Conservation (phyloP, 1,140 invertebrate species). For the Drosophila pallidifrons region DNA sequence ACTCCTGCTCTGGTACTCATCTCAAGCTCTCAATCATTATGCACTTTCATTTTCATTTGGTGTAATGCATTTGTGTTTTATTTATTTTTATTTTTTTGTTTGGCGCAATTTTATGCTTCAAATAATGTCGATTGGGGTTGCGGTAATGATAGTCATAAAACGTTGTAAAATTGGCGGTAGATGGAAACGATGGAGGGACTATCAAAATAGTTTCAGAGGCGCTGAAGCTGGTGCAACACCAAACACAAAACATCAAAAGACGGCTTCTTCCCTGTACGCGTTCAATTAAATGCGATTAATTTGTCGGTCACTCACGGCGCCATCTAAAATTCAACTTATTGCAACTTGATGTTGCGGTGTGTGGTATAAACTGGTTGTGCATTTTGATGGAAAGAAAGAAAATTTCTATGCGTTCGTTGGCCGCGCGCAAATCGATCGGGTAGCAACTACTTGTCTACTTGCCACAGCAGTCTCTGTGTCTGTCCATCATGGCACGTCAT, state of each 20-base stretch:
- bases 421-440: slow-evolving; percentile 37
- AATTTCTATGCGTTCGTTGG: slow-evolving; percentile 82
- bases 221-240: neutral
- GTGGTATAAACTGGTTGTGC: slow-evolving; percentile 68
- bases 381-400: slow-evolving; percentile 56
- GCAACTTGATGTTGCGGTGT: neutral
- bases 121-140: slow-evolving; percentile 55
- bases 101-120: slow-evolving; percentile 52
- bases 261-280: slow-evolving; percentile 27
- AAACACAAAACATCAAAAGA: too few species aligned
- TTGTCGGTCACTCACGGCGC: slow-evolving; percentile 44
- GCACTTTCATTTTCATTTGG: slow-evolving; percentile 73
- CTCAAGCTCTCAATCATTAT: slow-evolving; percentile 24
- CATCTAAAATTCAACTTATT: neutral
- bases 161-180: neutral
- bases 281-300: slow-evolving; percentile 66
- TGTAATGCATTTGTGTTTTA: slow-evolving; percentile 33
- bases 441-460: neutral
- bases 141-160: slow-evolving; percentile 35
- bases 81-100: neutral
- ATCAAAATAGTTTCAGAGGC: slow-evolving; percentile 28
- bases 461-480: neutral
- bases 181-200: neutral
- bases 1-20: neutral
- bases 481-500: slow-evolving; percentile 64